Conservation (phyloP, 1,140 invertebrate genomes). For the Eulimnadia texana region DNA sequence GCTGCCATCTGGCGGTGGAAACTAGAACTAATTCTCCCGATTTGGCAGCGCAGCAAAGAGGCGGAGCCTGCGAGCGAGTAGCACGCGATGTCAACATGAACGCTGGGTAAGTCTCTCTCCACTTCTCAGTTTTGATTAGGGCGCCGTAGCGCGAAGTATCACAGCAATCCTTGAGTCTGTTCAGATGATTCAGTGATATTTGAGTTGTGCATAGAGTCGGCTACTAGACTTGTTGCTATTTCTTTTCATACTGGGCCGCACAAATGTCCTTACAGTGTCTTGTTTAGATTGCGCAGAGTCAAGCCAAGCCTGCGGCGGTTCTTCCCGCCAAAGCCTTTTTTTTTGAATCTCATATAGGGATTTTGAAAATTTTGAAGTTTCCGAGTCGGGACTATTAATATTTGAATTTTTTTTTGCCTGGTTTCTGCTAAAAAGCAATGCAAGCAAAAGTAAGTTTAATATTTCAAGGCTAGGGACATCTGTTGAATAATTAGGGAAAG, state of each 20-base stretch:
- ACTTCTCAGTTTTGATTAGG: slow-evolving; percentile 8
- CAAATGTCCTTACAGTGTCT: neutral
- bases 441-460: slow-evolving; percentile 4
- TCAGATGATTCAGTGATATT: neutral
- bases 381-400: too few relatives aligned
- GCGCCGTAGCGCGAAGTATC: slow-evolving; percentile 11
- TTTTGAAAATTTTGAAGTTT: too few relatives aligned
- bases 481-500: neutral
- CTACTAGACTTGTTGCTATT: neutral
- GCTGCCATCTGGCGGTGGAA: slow-evolving; percentile 4
- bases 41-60: neutral
- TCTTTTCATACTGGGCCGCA: neutral
- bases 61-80: neutral
- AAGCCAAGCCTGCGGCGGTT: neutral
- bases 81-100: slow-evolving; percentile 1
- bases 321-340: neutral
- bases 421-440: neutral
- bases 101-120: neutral
- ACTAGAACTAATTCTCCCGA: neutral
- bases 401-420: neutral
- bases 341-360: neutral
- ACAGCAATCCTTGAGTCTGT: neutral
- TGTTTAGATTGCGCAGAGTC: too few relatives aligned
- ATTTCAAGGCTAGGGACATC: neutral
- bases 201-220: neutral